A percentile compares a stretch with the other conserved stretches of the same genome.
Conservation (phyloP, 2,113 vertebrate genomes). For the Cervus canadensis region DNA sequence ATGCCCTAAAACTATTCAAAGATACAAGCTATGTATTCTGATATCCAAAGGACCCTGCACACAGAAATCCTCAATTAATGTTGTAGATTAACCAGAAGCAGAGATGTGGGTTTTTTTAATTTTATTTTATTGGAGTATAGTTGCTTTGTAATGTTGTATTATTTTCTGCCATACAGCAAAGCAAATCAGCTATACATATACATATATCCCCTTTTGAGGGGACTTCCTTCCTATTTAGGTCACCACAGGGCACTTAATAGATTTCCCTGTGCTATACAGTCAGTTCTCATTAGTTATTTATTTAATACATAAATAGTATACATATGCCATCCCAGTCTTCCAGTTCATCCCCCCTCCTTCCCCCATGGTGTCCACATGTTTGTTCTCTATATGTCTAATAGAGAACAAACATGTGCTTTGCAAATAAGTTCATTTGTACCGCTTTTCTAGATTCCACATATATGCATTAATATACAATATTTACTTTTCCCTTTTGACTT, state of each 20-base stretch:
- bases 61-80: not conserved
- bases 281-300: not conserved
- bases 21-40: not conserved
- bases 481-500: not conserved
- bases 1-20: not conserved
- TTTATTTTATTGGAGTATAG: not conserved
- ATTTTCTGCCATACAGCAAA: not conserved
- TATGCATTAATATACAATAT: not conserved
- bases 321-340: not conserved
- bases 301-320: not conserved
- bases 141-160: not conserved
- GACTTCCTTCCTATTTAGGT: not conserved
- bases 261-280: not conserved
- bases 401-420: not conserved
- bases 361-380: not conserved
- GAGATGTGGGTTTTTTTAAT: not conserved
- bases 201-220: not conserved
- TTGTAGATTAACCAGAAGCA: not conserved
- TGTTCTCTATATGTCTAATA: not conserved
- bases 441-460: not conserved
- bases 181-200: not conserved
- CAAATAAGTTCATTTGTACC: not conserved
- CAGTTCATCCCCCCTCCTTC: not conserved
- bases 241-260: not conserved
- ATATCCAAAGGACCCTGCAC: not conserved